These are phyloP conservation scores for Unio pictorum DNA, from an alignment of 2,888 invertebrate genomes.

Conservation along the genomic window DNA sequence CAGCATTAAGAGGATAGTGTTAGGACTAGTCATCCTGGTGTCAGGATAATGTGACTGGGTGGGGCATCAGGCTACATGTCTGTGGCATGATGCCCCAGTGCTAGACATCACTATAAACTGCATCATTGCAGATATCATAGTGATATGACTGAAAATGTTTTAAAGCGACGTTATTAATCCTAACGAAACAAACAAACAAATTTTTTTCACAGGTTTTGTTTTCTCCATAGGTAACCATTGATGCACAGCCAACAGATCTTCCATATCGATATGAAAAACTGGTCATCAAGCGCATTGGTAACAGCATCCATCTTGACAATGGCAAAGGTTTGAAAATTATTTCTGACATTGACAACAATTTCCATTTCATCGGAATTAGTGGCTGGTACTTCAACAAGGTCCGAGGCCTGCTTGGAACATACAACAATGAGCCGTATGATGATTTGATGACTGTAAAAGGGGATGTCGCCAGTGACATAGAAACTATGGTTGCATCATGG, in stretches of 20 bases:
- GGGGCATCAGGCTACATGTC: no score
- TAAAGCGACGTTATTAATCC: no score
- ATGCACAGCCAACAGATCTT: constrained; percentile 80
- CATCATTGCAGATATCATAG: no score
- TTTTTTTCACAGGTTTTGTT: no score
- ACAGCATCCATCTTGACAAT: constrained; percentile 68
- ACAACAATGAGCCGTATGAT: constrained; percentile 90
- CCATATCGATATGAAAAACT: constrained; percentile 75
- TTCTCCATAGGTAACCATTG: constrained; percentile 71
- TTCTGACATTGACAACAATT: constrained; percentile 31
- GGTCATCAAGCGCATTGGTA: constrained; percentile 66
- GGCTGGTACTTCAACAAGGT: constrained; percentile 93
- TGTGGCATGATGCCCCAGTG: no score
- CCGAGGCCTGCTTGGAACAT: constrained; percentile 90
- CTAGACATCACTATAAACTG: no score
- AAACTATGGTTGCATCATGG: constrained; percentile 85
- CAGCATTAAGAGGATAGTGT: no score
- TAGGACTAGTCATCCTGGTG: no score
- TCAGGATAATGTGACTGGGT: no score
- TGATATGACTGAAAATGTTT: no score
- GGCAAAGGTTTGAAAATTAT: constrained; percentile 74
- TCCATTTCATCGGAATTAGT: constrained; percentile 75
- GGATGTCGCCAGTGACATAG: constrained; percentile 73
- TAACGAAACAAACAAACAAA: no score
- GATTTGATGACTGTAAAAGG: constrained; percentile 82